Percentiles rank a stretch among this genome's conserved stretches.
Evolutionary conservation across 2,888 invertebrate genomes (phyloP).

Genomic region (Hyles lineata): DNA sequence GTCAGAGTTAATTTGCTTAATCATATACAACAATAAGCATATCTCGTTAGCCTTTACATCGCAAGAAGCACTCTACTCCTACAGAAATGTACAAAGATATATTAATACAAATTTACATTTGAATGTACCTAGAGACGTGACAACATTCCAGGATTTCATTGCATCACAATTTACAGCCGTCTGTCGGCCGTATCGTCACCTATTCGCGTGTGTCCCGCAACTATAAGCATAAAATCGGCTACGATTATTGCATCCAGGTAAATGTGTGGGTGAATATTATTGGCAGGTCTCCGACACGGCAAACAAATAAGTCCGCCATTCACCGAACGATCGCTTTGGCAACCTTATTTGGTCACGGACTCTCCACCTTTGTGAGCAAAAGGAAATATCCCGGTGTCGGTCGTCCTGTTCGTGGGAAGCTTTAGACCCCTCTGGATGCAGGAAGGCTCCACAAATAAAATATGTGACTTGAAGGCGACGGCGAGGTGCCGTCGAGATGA

Average conservation of each 20-base stretch:
- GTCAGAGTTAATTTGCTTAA: not conserved
- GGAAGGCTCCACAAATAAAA: conserved; percentile 84
- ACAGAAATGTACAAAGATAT: conserved; percentile 39
- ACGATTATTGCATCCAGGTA: conserved; percentile 70
- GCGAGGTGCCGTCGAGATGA: conserved; percentile 81
- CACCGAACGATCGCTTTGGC: conserved; percentile 54
- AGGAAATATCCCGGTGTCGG: conserved; percentile 47
- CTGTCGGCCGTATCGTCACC: conserved; percentile 55
- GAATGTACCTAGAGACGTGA: conserved; percentile 53
- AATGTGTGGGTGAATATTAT: conserved; percentile 82
- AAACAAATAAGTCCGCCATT: conserved; percentile 63
- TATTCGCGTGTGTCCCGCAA: conserved; percentile 55
- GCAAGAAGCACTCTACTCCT: conserved; percentile 12
- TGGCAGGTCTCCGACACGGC: conserved; percentile 74
- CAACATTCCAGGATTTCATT: conserved; percentile 60
- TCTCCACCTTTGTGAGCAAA: conserved; percentile 38
- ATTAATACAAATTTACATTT: conserved; percentile 45
- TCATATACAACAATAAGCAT: not conserved
- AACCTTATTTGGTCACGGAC: conserved; percentile 43
- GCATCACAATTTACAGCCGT: conserved; percentile 62
- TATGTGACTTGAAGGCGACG: conserved; percentile 84
- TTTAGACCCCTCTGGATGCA: conserved; percentile 79
- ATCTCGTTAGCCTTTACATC: conserved; percentile 8
- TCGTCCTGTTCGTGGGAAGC: conserved; percentile 67
- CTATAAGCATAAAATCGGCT: conserved; percentile 74